Conservation (phyloP, 2,113 vertebrate species). For the Scomber scombrus region DNA sequence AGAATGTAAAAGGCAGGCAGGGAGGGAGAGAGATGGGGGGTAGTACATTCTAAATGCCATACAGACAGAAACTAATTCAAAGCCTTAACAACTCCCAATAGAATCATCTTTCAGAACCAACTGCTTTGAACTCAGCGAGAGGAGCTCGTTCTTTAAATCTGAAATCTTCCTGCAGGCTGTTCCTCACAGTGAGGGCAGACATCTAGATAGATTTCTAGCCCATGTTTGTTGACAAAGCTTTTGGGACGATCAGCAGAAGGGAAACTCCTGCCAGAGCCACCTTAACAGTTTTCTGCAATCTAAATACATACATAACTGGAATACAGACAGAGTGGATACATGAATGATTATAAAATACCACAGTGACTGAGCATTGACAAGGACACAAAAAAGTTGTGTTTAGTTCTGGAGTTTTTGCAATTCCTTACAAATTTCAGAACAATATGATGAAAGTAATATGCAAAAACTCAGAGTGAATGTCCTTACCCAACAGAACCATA, state of each 20-base stretch:
- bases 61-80: slow-evolving; percentile 72
- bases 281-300: slow-evolving; percentile 46
- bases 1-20: slow-evolving; percentile 35
- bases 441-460: slow-evolving; percentile 39
- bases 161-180: slow-evolving; percentile 66
- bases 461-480: slow-evolving; percentile 19
- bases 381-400: slow-evolving; percentile 14
- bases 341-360: slow-evolving; percentile 59
- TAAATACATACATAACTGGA: slow-evolving; percentile 58
- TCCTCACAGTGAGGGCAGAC: slow-evolving; percentile 58
- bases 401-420: background rate
- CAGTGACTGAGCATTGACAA: slow-evolving; percentile 21
- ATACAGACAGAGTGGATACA: slow-evolving; percentile 45
- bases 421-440: slow-evolving; percentile 36
- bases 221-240: slow-evolving; percentile 75
- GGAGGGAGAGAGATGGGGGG: slow-evolving; percentile 6
- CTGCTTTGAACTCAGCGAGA: slow-evolving; percentile 65
- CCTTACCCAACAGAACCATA: slow-evolving; percentile 5
- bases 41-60: slow-evolving; percentile 48
- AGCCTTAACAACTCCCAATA: slow-evolving; percentile 67
- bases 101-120: slow-evolving; percentile 55
- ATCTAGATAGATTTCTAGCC: slow-evolving; percentile 48
- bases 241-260: slow-evolving; percentile 63
- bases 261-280: slow-evolving; percentile 50
- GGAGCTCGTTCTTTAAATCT: slow-evolving; percentile 60